These are phyloP conservation scores for Cyclopterus lumpus DNA, from an alignment of 2,797 vertebrate species.

Conservation along the genomic window DNA sequence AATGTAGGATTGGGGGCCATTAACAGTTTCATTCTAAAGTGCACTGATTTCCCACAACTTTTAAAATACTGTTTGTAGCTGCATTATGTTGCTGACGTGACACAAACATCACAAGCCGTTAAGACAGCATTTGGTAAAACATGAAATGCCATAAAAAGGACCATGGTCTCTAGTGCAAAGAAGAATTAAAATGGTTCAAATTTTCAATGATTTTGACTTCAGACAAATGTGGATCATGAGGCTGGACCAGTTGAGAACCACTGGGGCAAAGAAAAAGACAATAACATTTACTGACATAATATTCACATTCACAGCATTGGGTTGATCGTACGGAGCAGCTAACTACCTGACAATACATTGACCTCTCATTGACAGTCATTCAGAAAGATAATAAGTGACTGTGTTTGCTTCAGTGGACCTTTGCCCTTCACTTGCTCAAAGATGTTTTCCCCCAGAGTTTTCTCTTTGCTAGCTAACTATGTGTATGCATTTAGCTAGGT, in stretches of 20 bases:
- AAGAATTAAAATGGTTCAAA: neutral
- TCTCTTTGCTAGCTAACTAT: neutral
- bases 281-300: slow-evolving; percentile 66
- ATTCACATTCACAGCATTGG: slow-evolving; percentile 49
- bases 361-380: slow-evolving; percentile 10
- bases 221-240: slow-evolving; percentile 15
- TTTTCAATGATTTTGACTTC: neutral
- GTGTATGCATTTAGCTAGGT: neutral
- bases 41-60: neutral
- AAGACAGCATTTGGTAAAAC: slow-evolving; percentile 1
- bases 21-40: neutral
- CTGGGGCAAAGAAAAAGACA: slow-evolving; percentile 44
- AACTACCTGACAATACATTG: neutral
- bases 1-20: neutral
- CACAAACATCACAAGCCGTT: neutral
- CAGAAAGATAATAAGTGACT: neutral
- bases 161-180: neutral
- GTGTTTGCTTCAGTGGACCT: neutral
- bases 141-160: neutral
- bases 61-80: slow-evolving; percentile 7
- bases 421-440: neutral
- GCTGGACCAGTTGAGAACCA: slow-evolving; percentile 67
- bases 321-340: slow-evolving; percentile 23
- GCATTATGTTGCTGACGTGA: slow-evolving; percentile 5
- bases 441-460: slow-evolving; percentile 4